Evolutionary conservation across 2,797 vertebrate species (phyloP).

Genomic region (Siniperca obscura): DNA sequence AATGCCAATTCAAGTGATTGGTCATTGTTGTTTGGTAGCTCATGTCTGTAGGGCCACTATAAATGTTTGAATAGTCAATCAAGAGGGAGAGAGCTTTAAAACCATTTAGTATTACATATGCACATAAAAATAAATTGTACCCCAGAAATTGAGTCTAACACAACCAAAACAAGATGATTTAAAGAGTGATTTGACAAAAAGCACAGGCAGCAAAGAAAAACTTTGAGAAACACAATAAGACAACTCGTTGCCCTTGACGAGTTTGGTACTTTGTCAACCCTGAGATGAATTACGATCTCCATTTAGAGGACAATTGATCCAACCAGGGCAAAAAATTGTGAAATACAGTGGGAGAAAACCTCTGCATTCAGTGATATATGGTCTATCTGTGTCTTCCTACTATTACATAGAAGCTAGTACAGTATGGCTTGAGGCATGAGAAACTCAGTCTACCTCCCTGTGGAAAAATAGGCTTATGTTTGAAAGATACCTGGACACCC

Average conservation of each 20-base stretch:
- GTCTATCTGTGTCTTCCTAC: constrained; percentile 34
- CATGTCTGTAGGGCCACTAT: constrained; percentile 1
- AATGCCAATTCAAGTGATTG: constrained; percentile 38
- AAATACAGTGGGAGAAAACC: constrained; percentile 39
- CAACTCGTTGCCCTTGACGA: constrained; percentile 39
- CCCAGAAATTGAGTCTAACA: constrained; percentile 9
- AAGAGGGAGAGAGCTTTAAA: constrained; percentile 15
- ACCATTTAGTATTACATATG: neutral
- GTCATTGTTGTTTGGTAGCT: constrained; percentile 46
- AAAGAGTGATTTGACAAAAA: constrained; percentile 26
- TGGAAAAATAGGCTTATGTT: constrained; percentile 46
- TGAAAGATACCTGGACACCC: constrained; percentile 53
- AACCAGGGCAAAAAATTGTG: constrained; percentile 32
- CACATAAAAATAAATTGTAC: neutral
- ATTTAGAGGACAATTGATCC: constrained; percentile 68
- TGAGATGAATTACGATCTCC: constrained; percentile 54
- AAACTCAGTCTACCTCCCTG: constrained; percentile 44
- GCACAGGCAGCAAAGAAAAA: neutral
- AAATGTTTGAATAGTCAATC: constrained; percentile 51
- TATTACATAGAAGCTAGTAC: constrained; percentile 48
- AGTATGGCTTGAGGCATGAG: constrained; percentile 39
- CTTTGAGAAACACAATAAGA: constrained; percentile 16
- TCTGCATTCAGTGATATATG: constrained; percentile 56
- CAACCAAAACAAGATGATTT: constrained; percentile 14
- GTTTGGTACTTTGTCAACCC: constrained; percentile 57